These are phyloP conservation scores for Arvicola amphibius DNA, from an alignment of 2,797 vertebrate species.

Conservation along the genomic window DNA sequence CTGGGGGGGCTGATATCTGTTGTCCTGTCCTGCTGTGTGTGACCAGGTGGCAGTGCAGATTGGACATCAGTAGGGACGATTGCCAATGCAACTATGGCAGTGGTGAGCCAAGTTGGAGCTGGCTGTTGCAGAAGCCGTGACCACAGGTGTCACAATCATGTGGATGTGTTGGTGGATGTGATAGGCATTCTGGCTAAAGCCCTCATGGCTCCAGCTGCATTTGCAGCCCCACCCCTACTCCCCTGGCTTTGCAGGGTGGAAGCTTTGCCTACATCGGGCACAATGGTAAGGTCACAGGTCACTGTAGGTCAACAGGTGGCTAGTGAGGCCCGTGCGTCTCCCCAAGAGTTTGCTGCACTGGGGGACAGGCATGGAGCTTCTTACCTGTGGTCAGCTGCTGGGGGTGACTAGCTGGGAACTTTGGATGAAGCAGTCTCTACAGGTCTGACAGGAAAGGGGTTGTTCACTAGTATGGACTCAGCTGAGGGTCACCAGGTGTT, in stretches of 20 bases:
- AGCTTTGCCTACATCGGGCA: conserved; percentile 77
- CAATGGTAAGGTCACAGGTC: conserved; percentile 76
- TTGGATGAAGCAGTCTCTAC: conserved; percentile 75
- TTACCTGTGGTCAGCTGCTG: conserved; percentile 71
- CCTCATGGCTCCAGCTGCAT: conserved; percentile 75
- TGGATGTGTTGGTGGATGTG: conserved; percentile 83
- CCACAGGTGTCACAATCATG: conserved; percentile 82
- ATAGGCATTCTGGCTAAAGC: conserved; percentile 81
- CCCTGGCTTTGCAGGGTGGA: conserved; percentile 76
- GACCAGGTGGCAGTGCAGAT: conserved; percentile 76
- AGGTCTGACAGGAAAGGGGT: conserved; percentile 70
- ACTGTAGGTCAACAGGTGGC: conserved; percentile 80
- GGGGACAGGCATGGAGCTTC: conserved; percentile 63
- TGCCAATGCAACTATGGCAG: conserved; percentile 75
- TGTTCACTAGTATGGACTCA: conserved; percentile 81
- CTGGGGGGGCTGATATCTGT: conserved; percentile 56
- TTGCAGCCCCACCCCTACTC: conserved; percentile 54
- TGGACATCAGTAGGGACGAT: conserved; percentile 76
- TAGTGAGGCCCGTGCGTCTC: conserved; percentile 72
- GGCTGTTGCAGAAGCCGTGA: conserved; percentile 79
- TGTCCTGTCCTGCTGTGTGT: conserved; percentile 10
- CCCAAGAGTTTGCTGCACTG: conserved; percentile 80
- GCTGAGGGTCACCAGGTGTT: conserved; percentile 78
- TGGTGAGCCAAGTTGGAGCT: conserved; percentile 84
- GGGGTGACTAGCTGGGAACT: conserved; percentile 77